Conservation (phyloP, 2,113 vertebrate genomes). For the Silurus meridionalis region DNA sequence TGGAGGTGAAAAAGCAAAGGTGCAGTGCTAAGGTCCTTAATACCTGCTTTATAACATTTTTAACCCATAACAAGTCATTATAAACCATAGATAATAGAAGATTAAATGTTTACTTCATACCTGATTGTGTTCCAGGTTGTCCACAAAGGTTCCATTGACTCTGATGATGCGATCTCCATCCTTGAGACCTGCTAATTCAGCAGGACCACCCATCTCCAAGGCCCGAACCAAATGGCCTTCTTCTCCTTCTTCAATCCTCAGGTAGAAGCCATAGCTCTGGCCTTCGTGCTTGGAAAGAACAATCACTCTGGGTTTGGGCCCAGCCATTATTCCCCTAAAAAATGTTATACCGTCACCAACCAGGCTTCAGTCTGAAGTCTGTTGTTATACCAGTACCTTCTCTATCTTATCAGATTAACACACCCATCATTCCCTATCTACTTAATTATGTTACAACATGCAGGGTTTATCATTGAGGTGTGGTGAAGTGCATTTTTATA, state of each 20-base stretch:
- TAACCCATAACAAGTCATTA: neutral
- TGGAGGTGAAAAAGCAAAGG: neutral
- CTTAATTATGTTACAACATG: conserved; percentile 25
- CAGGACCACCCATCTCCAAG: conserved; percentile 78
- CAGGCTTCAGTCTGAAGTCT: neutral
- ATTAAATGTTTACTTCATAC: conserved; percentile 62
- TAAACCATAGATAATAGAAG: neutral
- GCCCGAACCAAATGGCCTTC: conserved; percentile 86
- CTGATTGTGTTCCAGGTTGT: conserved; percentile 81
- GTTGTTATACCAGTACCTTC: neutral
- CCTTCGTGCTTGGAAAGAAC: conserved; percentile 77
- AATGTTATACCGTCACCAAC: neutral
- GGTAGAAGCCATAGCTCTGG: conserved; percentile 84
- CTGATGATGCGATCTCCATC: conserved; percentile 89
- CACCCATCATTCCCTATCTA: conserved; percentile 15
- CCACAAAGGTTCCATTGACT: conserved; percentile 85
- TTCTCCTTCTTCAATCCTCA: conserved; percentile 81
- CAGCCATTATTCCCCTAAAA: conserved; percentile 74
- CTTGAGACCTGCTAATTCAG: conserved; percentile 83
- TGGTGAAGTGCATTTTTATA: neutral
- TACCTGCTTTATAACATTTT: neutral
- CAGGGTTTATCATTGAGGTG: conserved; percentile 5
- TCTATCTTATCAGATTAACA: conserved; percentile 40
- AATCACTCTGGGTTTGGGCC: conserved; percentile 77
- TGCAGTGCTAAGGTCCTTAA: neutral